Evolutionary conservation across 1,140 invertebrate genomes (phyloP).

Genomic region (Drosophila pruinosa): DNA sequence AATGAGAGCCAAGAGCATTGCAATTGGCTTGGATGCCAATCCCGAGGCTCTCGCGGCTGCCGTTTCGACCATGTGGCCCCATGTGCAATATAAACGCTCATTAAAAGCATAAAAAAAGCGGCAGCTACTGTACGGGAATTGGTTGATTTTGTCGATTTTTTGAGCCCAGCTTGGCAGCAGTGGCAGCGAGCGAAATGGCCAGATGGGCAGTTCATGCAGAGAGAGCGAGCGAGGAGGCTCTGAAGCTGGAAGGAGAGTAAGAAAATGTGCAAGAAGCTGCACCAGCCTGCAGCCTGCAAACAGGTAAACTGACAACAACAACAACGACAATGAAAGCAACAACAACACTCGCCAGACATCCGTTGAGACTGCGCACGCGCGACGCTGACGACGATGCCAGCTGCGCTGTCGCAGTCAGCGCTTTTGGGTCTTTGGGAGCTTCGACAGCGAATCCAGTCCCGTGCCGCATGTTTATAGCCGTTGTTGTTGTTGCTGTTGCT

Average conservation of each 20-base stretch:
- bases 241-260: conserved; percentile 26
- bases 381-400: conserved; percentile 34
- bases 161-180: background rate
- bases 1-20: background rate
- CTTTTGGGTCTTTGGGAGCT: conserved; percentile 46
- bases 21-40: conserved; percentile 13
- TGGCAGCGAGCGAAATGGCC: background rate
- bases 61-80: conserved; percentile 19
- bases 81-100: conserved; percentile 73
- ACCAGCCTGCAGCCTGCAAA: conserved; percentile 56
- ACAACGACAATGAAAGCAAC: conserved; percentile 22
- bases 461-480: conserved; percentile 57
- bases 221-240: conserved; percentile 13
- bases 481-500: conserved; percentile 31
- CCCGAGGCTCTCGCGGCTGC: conserved; percentile 7
- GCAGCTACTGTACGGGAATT: conserved; percentile 77
- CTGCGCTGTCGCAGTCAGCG: conserved; percentile 28
- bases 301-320: conserved; percentile 59
- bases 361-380: conserved; percentile 75
- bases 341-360: conserved; percentile 53
- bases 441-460: conserved; percentile 48
- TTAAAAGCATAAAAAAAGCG: conserved; percentile 74
- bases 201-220: conserved; percentile 1
- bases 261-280: conserved; percentile 55
- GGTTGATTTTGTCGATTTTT: conserved; percentile 76